These are phyloP conservation scores for Cosmorhoe ocellata DNA, from an alignment of 2,888 invertebrate genomes.

Conservation along the genomic window DNA sequence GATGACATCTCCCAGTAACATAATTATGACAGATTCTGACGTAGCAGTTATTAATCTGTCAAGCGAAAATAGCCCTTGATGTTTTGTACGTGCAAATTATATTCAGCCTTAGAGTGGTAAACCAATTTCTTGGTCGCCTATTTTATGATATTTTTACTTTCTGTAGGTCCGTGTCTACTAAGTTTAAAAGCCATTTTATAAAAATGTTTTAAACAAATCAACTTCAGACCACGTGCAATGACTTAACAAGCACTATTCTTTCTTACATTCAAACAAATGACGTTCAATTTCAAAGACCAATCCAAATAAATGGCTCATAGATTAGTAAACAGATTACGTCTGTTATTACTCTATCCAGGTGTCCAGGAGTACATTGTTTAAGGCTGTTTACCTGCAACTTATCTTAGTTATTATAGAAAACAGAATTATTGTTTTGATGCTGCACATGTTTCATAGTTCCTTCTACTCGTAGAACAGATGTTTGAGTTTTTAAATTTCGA, in stretches of 20 bases:
- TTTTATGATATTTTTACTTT: too few species aligned
- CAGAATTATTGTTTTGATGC: background rate
- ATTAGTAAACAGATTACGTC: conserved; percentile 22
- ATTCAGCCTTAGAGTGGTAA: too few species aligned
- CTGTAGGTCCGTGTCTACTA: too few species aligned
- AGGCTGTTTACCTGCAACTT: conserved; percentile 6
- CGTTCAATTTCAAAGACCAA: conserved; percentile 10
- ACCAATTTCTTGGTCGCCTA: too few species aligned
- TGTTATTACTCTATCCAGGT: conserved; percentile 13
- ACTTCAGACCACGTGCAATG: conserved; percentile 3
- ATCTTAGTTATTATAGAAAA: background rate
- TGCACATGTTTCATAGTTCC: conserved; percentile 1
- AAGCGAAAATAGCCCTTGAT: too few species aligned
- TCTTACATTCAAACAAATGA: conserved; percentile 9
- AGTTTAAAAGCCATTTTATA: too few species aligned
- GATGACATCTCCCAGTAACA: too few species aligned
- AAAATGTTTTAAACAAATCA: background rate
- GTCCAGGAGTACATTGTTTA: conserved; percentile 14
- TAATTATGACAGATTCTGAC: too few species aligned
- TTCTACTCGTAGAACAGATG: background rate
- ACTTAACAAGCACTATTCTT: conserved; percentile 2
- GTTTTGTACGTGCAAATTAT: too few species aligned
- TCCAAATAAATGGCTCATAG: conserved; percentile 4
- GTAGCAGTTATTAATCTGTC: too few species aligned
- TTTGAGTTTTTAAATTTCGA: background rate